phyloP scores from a whole-genome alignment of 2,888 invertebrate genomes.

The Pammene fasciana region DNA sequence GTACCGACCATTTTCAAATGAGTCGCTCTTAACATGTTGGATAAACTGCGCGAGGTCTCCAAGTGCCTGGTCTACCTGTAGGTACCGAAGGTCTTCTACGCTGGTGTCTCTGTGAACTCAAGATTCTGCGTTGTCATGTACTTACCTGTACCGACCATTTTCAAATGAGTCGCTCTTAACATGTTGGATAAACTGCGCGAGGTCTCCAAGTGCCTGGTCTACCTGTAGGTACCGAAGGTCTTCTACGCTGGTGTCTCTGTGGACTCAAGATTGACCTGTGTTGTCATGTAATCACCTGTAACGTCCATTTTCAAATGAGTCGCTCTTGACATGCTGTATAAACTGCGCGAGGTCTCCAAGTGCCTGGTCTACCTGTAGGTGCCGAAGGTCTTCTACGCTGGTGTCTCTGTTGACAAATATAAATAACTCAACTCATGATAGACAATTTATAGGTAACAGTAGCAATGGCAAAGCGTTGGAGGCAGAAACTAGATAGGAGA shows the following conservation, averaged over 20 bases:
- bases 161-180: conserved; percentile 72
- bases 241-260: conserved; percentile 75
- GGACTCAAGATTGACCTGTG: conserved; percentile 49
- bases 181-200: conserved; percentile 85
- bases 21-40: conserved; percentile 71
- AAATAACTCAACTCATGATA: no score
- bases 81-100: conserved; percentile 78
- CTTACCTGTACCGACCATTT: conserved; percentile 55
- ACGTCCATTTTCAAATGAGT: conserved; percentile 60
- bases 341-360: conserved; percentile 86
- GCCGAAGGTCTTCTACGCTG: conserved; percentile 77
- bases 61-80: conserved; percentile 85
- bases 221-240: conserved; percentile 84
- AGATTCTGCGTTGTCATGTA: neutral
- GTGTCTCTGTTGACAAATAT: conserved; percentile 71
- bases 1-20: conserved; percentile 63
- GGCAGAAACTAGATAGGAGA: no score
- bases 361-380: conserved; percentile 85
- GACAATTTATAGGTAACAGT: no score
- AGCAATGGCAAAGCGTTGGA: no score
- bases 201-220: conserved; percentile 86
- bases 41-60: conserved; percentile 87
- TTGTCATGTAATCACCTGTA: conserved; percentile 47
- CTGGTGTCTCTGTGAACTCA: conserved; percentile 81
- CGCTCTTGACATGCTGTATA: conserved; percentile 79